phyloP scores from a whole-genome alignment of 1,140 invertebrate genomes.

The Bombus difficillimus region DNA sequence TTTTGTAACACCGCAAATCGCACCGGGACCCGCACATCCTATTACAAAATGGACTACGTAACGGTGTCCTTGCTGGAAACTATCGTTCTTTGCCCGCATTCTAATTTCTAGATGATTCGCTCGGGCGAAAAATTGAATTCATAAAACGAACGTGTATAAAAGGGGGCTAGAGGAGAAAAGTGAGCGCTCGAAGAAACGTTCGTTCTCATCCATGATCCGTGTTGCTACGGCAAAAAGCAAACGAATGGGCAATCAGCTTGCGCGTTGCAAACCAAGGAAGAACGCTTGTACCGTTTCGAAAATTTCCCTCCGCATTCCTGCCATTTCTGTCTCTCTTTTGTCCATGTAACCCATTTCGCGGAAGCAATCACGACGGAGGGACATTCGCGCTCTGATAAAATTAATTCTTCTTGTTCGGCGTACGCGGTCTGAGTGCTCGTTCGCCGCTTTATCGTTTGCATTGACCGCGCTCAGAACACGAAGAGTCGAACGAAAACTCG shows the following conservation, averaged over 20 bases:
- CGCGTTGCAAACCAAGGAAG: not conserved
- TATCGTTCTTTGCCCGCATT: constrained; percentile 23
- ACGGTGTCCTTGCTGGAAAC: constrained; percentile 10
- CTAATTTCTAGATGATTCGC: not conserved
- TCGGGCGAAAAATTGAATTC: not conserved
- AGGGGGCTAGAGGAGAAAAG: not conserved
- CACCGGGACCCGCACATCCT: constrained; percentile 20
- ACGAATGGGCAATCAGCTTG: constrained; percentile 26
- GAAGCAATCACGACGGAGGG: too few species aligned
- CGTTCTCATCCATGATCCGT: not conserved
- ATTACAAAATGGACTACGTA: constrained; percentile 38
- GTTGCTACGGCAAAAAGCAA: constrained; percentile 15
- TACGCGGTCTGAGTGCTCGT: not conserved
- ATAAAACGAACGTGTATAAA: not conserved
- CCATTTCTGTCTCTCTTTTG: not conserved
- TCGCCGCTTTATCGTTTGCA: not conserved
- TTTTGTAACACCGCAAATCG: constrained; percentile 78
- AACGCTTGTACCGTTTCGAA: constrained; percentile 25
- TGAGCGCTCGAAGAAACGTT: not conserved
- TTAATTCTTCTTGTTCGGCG: not conserved
- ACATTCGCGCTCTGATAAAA: not conserved
- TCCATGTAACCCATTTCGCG: constrained; percentile 25
- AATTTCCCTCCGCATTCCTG: constrained; percentile 27
- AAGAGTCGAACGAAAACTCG: not conserved
- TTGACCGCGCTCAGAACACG: not conserved